These are phyloP conservation scores for Tetraneura akinire DNA, from an alignment of 1,140 invertebrate species.

Conservation along the genomic window DNA sequence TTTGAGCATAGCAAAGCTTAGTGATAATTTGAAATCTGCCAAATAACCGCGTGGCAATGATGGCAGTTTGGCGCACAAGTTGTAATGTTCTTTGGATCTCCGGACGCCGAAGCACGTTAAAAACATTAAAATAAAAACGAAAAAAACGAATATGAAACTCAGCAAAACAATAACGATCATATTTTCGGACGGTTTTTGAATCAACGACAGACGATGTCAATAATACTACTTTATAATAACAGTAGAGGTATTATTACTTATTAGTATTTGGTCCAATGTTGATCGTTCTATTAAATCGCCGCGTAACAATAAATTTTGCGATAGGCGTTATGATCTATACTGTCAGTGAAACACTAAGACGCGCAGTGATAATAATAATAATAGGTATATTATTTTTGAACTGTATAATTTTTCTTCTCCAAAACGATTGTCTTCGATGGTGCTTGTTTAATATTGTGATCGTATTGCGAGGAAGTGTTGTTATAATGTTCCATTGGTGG, in stretches of 20 bases:
- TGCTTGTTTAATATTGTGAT: too few species aligned
- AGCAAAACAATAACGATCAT: background rate
- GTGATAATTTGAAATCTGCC: slow-evolving; percentile 1
- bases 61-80: slow-evolving; percentile 16
- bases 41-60: slow-evolving; percentile 19
- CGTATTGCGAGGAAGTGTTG: background rate
- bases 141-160: background rate
- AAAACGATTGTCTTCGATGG: background rate
- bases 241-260: too few species aligned
- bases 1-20: background rate
- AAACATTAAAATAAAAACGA: slow-evolving; percentile 1
- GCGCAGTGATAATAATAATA: background rate
- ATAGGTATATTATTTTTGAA: too few species aligned
- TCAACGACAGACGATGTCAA: background rate
- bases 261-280: too few species aligned
- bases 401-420: too few species aligned
- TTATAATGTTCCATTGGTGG: too few species aligned
- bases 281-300: too few species aligned
- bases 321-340: too few species aligned
- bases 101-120: background rate
- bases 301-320: background rate
- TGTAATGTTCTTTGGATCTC: slow-evolving; percentile 1
- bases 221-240: background rate
- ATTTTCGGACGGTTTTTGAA: background rate
- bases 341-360: too few species aligned